Conservation (phyloP, 2,113 vertebrate species). For the Chlorodrepanis virens region DNA sequence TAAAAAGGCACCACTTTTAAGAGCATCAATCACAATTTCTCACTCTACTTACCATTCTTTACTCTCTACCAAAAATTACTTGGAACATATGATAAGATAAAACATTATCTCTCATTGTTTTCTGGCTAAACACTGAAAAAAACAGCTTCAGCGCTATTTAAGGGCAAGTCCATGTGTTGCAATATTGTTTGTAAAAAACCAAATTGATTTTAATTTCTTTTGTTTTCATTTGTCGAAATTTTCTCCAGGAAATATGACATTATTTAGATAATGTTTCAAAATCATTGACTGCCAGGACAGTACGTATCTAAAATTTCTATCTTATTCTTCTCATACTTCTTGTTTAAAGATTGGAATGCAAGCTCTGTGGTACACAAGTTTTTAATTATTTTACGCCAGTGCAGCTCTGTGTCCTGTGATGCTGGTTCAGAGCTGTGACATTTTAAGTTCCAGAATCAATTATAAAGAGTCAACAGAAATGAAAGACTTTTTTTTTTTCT, state of each 20-base stretch:
- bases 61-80: not conserved
- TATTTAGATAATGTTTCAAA: not conserved
- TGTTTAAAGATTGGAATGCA: not conserved
- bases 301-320: rapidly evolving
- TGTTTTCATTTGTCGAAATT: not conserved
- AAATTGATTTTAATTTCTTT: not conserved
- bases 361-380: not conserved
- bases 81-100: not conserved
- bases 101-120: not conserved
- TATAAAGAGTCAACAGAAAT: not conserved
- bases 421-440: not conserved
- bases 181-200: not conserved
- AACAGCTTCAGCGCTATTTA: not conserved
- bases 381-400: not conserved
- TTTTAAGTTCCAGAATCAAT: not conserved
- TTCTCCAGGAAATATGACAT: not conserved
- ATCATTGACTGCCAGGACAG: not conserved
- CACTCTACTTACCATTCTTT: not conserved
- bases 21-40: not conserved
- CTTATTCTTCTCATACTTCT: not conserved
- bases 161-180: not conserved
- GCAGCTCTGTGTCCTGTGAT: not conserved
- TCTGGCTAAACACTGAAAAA: not conserved
- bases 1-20: not conserved
- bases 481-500: not conserved